Percentiles rank a stretch among this genome's conserved stretches.
Conservation (phyloP, 1,140 invertebrate genomes). For the Aphelinus certus region DNA sequence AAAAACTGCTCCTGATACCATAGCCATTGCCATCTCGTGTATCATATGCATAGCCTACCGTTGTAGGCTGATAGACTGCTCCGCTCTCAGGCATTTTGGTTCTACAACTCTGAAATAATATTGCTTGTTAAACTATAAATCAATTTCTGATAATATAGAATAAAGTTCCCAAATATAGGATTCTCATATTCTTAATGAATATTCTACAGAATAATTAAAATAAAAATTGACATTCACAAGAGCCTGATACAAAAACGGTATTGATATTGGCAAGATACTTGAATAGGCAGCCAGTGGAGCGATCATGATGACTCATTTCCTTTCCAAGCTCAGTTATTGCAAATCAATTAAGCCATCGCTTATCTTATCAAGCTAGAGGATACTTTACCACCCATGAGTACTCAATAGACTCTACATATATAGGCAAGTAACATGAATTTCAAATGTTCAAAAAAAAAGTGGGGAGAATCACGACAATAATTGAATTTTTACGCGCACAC, state of each 20-base stretch:
- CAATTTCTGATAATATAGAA: too few species aligned
- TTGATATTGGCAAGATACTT: neutral
- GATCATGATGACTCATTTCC: constrained; percentile 12
- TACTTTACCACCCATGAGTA: neutral
- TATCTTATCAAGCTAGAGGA: constrained; percentile 20
- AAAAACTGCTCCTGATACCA: constrained; percentile 56
- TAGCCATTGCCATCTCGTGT: constrained; percentile 53
- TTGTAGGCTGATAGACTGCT: constrained; percentile 64
- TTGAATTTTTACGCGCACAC: too few species aligned
- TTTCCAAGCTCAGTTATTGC: neutral
- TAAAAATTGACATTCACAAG: too few species aligned
- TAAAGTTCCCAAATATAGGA: too few species aligned
- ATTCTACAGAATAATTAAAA: too few species aligned
- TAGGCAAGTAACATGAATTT: too few species aligned
- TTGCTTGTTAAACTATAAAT: neutral
- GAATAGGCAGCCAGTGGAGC: neutral
- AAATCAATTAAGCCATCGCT: neutral
- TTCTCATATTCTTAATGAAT: too few species aligned
- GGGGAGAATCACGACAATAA: too few species aligned
- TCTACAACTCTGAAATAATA: constrained; percentile 4
- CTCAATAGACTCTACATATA: neutral
- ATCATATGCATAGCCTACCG: constrained; percentile 63
- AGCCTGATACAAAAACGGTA: too few species aligned
- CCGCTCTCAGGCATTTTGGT: constrained; percentile 58
- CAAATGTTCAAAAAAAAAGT: too few species aligned